Base-by-base conservation (phyloP, 2,797 vertebrate species). In the Alfaro cultratus region DNA sequence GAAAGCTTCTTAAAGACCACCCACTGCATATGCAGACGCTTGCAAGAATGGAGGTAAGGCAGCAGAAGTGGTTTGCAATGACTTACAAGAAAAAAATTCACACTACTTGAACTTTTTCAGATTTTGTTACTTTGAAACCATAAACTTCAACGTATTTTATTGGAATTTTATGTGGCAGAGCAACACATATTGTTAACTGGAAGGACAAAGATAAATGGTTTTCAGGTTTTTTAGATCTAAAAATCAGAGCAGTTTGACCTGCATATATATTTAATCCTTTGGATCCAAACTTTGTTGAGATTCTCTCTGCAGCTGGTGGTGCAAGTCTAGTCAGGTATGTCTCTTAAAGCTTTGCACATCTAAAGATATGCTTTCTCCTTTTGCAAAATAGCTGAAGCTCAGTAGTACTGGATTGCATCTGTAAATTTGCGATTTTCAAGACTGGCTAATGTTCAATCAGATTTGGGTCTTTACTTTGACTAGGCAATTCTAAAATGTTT, bases 1-100 rank as follows among this genome's bases (percentile, higher is more conserved):
- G 96, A 71, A 97, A 96, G 80, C 92, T 94, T 73, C 94, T 98
- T 78, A 96, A 96, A 92, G 96, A 97, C 82, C 97, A 97, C 76
- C 94, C 96, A 16, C 93, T 97, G 43, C 96, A 98, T 75, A 68
- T 96, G 71, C 97, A 97, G 92, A 98, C 95, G 0, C 90, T 97
- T 23, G 95, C 96, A 11, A 90, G 95, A 75, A 95, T 98, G 96
- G 97, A 98, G 96, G 97, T 97, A 43, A 93, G 89, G 53, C 31
- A 9, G 11, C 13, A 51, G 34, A 36, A 47, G 31, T 2, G 15
- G 4, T 5, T 3, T 78, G 29, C 46, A 76, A 26, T 70, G 6
- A 23, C 5, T 45, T n/a, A 26, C 39, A 43, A 26, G 43, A 70
- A 39, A 41, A 43, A 39, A 13, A 45, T 15, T 43, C 23, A 45